Conservation (phyloP, 1,140 invertebrate genomes). For the Drosophila tani region DNA sequence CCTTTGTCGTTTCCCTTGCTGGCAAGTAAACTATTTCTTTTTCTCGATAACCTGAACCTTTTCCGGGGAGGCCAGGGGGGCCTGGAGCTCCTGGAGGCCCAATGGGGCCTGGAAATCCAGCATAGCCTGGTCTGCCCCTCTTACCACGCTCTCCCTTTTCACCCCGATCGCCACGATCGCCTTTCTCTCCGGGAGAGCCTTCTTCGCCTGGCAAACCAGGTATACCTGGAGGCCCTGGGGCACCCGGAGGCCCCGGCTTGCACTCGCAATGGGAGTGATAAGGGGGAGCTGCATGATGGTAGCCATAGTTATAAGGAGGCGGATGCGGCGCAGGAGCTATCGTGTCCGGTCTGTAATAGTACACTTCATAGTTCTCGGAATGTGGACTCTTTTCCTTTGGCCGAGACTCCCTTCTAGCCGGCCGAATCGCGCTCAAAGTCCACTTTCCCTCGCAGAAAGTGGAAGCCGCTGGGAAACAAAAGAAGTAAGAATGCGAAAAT, state of each 20-base stretch:
- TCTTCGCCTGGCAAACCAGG: slow-evolving; percentile 25
- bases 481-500: neutral
- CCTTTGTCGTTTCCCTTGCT: slow-evolving; percentile 6
- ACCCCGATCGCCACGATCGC: slow-evolving; percentile 29
- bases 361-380: slow-evolving; percentile 9
- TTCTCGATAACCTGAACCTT: neutral
- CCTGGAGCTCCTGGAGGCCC: slow-evolving; percentile 18
- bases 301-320: slow-evolving; percentile 2
- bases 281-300: neutral
- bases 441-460: slow-evolving; percentile 25
- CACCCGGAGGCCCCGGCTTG: slow-evolving; percentile 28
- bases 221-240: slow-evolving; percentile 27
- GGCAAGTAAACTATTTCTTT: slow-evolving; percentile 22
- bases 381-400: slow-evolving; percentile 5
- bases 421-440: slow-evolving; percentile 6
- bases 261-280: slow-evolving; percentile 23
- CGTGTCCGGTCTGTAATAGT: slow-evolving; percentile 28
- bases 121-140: slow-evolving; percentile 19
- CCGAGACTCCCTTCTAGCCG: neutral
- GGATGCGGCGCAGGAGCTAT: slow-evolving; percentile 2
- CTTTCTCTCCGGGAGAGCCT: slow-evolving; percentile 22
- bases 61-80: neutral
- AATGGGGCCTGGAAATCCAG: slow-evolving; percentile 23
- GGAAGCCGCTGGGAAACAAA: slow-evolving; percentile 22
- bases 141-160: slow-evolving; percentile 21